Percentiles rank a stretch among this genome's conserved stretches.
These are phyloP conservation scores for Carterocephalus palaemon DNA, from an alignment of 2,888 invertebrate species.

Conservation along the genomic window DNA sequence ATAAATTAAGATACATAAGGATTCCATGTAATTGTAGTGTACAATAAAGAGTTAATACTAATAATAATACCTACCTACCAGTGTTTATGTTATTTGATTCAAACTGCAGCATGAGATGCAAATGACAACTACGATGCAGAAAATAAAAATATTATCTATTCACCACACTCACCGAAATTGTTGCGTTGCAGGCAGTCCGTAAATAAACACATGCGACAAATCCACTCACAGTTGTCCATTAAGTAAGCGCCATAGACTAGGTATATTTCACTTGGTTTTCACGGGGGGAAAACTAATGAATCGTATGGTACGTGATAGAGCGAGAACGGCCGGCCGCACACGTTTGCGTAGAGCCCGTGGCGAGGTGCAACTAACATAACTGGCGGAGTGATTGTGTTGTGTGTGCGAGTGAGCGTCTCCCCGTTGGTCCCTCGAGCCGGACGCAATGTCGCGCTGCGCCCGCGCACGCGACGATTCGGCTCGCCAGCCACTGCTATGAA, in stretches of 20 bases:
- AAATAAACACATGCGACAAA: slow-evolving; percentile 40
- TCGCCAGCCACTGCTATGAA: slow-evolving; percentile 38
- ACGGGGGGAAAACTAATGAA: slow-evolving; percentile 65
- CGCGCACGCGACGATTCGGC: slow-evolving; percentile 52
- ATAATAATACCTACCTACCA: no score
- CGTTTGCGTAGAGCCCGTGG: slow-evolving; percentile 32
- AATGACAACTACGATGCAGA: slow-evolving; percentile 1
- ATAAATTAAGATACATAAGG: no score
- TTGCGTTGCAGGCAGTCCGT: slow-evolving; percentile 10
- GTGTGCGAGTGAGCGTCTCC: slow-evolving; percentile 32
- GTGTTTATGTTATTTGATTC: no score
- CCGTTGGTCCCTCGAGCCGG: slow-evolving; percentile 47
- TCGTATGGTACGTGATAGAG: slow-evolving; percentile 38
- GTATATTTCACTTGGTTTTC: slow-evolving; percentile 70
- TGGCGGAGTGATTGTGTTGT: slow-evolving; percentile 12
- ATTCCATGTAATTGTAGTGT: no score
- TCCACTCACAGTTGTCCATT: slow-evolving; percentile 48
- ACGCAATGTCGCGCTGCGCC: slow-evolving; percentile 37
- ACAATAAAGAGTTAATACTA: no score
- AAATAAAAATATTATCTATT: slow-evolving; percentile 19
- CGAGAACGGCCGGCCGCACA: slow-evolving; percentile 25
- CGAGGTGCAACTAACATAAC: slow-evolving; percentile 46
- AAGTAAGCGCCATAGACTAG: slow-evolving; percentile 35
- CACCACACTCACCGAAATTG: slow-evolving; percentile 25
- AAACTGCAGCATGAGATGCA: slow-evolving; percentile 11